phyloP scores from a whole-genome alignment of 2,888 invertebrate species.

The Drosophila rubida region DNA sequence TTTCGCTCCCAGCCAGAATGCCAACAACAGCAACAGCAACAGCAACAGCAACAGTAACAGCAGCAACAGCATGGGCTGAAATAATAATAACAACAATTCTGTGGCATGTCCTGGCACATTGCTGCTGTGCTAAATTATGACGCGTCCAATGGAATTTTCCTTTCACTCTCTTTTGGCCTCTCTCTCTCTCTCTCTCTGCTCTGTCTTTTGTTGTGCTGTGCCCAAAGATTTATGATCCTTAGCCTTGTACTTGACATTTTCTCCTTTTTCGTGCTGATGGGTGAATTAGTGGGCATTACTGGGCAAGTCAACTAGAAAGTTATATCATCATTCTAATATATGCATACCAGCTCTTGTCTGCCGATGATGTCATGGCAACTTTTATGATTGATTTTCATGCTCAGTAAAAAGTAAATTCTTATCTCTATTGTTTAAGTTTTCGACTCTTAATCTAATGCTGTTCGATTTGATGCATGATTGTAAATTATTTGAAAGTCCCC shows the following conservation, averaged over 20 bases:
- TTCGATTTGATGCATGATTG: not conserved
- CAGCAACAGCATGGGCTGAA: not conserved
- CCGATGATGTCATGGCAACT: not conserved
- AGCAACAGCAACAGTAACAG: conserved; percentile 1
- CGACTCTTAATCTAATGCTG: too few species aligned
- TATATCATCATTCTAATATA: conserved; percentile 33
- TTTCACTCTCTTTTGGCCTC: conserved; percentile 5
- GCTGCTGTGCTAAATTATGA: conserved; percentile 63
- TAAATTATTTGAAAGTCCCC: not conserved
- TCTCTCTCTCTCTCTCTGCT: conserved; percentile 2
- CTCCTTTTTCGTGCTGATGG: conserved; percentile 47
- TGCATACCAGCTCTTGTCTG: not conserved
- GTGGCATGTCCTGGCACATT: conserved; percentile 46
- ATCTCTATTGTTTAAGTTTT: too few species aligned
- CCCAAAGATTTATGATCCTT: conserved; percentile 70
- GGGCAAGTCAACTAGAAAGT: conserved; percentile 43
- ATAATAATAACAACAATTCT: conserved; percentile 31
- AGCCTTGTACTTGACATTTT: conserved; percentile 72
- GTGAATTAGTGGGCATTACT: conserved; percentile 64
- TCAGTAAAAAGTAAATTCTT: not conserved
- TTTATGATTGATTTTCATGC: not conserved
- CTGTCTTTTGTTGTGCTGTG: conserved; percentile 24
- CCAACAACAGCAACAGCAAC: conserved; percentile 29
- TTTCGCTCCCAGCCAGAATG: conserved; percentile 47
- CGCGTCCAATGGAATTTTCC: conserved; percentile 48